phyloP scores from a whole-genome alignment of 2,113 vertebrate genomes.

The Taurulus bubalis region DNA sequence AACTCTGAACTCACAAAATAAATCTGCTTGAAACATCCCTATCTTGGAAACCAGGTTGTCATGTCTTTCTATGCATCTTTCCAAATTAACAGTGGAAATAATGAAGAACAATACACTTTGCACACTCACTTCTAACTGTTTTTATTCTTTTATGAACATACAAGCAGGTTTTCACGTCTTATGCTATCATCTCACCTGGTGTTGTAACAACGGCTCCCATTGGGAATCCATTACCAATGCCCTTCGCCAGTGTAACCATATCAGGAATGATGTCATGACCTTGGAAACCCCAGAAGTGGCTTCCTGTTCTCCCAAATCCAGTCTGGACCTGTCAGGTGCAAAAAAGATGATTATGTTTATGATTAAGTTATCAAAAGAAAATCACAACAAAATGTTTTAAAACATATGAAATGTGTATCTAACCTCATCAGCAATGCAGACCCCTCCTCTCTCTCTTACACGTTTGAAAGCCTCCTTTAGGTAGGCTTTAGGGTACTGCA shows the following conservation, averaged over 20 bases:
- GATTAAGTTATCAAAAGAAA: not conserved
- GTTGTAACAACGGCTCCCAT: constrained; percentile 95
- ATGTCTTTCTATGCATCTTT: not conserved
- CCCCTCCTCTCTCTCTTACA: constrained; percentile 88
- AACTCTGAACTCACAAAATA: not conserved
- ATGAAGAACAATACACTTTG: not conserved
- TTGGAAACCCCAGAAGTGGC: constrained; percentile 96
- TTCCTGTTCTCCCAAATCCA: constrained; percentile 92
- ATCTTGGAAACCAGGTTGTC: not conserved
- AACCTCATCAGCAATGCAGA: constrained; percentile 95
- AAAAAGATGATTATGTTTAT: not conserved
- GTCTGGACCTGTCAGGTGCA: constrained; percentile 90
- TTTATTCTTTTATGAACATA: not conserved
- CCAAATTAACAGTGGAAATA: not conserved
- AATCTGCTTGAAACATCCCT: not conserved
- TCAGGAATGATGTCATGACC: constrained; percentile 91
- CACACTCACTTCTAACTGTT: not conserved
- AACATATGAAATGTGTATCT: constrained; percentile 33
- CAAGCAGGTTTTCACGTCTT: constrained; percentile 1
- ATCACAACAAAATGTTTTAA: not conserved
- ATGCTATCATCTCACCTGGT: constrained; percentile 82
- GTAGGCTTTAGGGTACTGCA: constrained; percentile 93
- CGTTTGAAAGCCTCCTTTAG: constrained; percentile 89
- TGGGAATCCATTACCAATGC: constrained; percentile 97
- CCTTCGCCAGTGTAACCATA: constrained; percentile 95